Conservation (phyloP, 2,888 invertebrate genomes). For the Copidosoma aretas region DNA sequence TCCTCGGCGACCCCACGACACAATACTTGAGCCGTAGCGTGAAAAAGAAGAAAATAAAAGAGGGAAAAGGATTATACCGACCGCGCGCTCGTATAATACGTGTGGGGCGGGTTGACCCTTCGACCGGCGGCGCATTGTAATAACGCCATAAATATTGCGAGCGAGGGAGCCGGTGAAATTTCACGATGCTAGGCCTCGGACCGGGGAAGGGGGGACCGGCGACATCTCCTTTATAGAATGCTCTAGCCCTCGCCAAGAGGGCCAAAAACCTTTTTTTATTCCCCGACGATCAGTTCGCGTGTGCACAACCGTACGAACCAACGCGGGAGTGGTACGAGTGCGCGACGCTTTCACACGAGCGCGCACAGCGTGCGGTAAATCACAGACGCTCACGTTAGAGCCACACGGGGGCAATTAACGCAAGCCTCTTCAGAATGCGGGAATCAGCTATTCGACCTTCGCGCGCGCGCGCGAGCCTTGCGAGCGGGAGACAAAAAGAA, state of each 20-base stretch:
- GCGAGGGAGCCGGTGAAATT: slow-evolving; percentile 38
- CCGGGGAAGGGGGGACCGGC: neutral
- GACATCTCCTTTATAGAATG: neutral
- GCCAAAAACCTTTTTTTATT: neutral
- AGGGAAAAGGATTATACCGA: neutral
- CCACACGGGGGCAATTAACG: slow-evolving; percentile 24
- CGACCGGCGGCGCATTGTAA: slow-evolving; percentile 42
- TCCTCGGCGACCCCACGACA: neutral
- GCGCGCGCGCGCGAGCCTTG: neutral
- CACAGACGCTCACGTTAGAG: slow-evolving; percentile 40
- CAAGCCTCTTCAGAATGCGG: neutral
- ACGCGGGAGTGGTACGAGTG: too few species aligned
- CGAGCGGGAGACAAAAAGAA: too few species aligned
- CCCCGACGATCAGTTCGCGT: neutral
- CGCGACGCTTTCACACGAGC: slow-evolving; percentile 33
- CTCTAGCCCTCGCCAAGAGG: neutral
- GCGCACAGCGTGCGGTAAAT: slow-evolving; percentile 49
- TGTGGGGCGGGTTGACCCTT: slow-evolving; percentile 25
- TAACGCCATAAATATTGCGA: slow-evolving; percentile 45
- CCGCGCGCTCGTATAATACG: slow-evolving; percentile 8
- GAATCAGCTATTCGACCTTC: slow-evolving; percentile 4
- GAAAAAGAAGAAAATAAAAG: neutral
- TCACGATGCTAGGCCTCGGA: slow-evolving; percentile 25
- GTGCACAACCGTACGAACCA: neutral
- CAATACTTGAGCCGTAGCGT: neutral